Conservation (phyloP, 2,797 vertebrate species). For the Chaenodraco wilsoni region DNA sequence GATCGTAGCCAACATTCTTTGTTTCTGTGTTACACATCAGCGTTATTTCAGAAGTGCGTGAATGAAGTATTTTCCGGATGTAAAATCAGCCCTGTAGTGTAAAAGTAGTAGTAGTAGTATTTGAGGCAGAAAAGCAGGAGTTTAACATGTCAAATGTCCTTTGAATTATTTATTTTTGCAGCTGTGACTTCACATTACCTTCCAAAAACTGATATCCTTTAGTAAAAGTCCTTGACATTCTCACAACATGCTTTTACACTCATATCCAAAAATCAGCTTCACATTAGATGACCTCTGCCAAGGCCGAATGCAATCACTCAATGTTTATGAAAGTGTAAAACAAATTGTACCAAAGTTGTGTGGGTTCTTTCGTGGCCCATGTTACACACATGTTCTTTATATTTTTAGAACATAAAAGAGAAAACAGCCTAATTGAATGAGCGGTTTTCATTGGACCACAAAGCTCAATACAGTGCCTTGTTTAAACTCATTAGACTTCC, state of each 20-base stretch:
- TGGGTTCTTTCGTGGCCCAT: too few species aligned
- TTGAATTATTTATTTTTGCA: neutral
- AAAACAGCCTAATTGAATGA: too few species aligned
- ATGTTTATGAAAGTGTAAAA: too few species aligned
- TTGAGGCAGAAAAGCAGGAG: neutral
- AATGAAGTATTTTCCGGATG: neutral
- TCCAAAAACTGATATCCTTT: too few species aligned
- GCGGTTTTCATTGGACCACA: neutral
- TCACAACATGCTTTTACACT: too few species aligned
- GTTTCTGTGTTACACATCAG: neutral
- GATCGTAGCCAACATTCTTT: constrained; percentile 6
- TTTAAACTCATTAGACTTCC: constrained; percentile 3
- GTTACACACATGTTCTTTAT: too few species aligned
- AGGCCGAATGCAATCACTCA: too few species aligned
- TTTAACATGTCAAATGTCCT: neutral
- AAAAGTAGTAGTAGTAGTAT: neutral
- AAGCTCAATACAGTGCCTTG: neutral
- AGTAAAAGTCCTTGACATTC: too few species aligned
- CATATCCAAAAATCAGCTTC: too few species aligned
- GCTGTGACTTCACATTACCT: neutral
- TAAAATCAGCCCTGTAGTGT: neutral
- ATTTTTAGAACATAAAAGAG: too few species aligned
- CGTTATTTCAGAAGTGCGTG: neutral
- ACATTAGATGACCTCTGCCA: too few species aligned
- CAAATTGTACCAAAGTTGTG: too few species aligned